Evolutionary conservation across 2,113 vertebrate genomes (phyloP).

Genomic region (Catharus bicknelli): DNA sequence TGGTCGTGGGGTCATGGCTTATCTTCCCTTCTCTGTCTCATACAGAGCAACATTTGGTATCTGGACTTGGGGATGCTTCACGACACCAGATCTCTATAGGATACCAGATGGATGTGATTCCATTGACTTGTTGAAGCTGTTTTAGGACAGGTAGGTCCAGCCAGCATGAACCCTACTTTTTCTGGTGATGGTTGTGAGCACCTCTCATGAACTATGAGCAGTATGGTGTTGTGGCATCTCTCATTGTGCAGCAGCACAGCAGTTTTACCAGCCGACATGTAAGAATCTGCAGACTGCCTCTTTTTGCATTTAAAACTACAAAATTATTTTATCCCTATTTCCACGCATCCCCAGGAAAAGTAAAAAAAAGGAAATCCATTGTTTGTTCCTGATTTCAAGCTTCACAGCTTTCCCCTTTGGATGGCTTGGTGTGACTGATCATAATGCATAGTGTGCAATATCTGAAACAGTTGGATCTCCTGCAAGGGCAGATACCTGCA

Average conservation of each 20-base stretch:
- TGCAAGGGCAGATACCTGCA: not conserved
- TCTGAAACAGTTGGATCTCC: accelerated
- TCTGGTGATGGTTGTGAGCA: not conserved
- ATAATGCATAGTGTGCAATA: not conserved
- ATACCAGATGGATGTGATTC: not conserved
- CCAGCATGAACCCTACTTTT: not conserved
- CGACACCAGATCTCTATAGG: not conserved
- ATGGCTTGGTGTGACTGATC: not conserved
- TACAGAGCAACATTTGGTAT: not conserved
- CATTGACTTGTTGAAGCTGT: not conserved
- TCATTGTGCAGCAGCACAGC: not conserved
- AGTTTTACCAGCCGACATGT: not conserved
- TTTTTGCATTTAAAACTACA: not conserved
- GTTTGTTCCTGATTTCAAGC: not conserved
- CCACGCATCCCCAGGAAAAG: not conserved
- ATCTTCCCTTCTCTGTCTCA: not conserved
- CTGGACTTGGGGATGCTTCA: not conserved
- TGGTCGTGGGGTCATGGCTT: not conserved
- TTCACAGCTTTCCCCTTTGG: not conserved
- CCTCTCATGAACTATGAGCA: not conserved
- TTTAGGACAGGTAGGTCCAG: not conserved
- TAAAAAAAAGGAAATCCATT: not conserved
- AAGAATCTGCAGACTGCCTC: not conserved
- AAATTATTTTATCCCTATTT: not conserved
- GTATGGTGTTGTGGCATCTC: not conserved